phyloP scores from a whole-genome alignment of 2,888 invertebrate species.

The Barypeithes pellucidus region DNA sequence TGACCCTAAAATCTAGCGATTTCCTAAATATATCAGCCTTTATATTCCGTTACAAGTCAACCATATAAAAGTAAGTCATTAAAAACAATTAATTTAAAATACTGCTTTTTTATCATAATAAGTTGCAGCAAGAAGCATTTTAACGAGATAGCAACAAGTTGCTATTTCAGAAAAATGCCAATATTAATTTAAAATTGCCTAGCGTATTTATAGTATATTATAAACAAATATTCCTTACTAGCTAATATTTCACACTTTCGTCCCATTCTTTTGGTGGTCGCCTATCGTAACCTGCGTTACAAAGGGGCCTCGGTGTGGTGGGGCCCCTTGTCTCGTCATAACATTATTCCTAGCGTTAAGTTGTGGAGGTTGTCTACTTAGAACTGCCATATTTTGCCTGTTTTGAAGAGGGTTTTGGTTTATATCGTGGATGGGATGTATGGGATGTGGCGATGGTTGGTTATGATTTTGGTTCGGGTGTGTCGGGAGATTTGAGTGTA shows the following conservation, averaged over 20 bases:
- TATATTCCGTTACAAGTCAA: conserved; percentile 5
- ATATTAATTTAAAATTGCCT: conserved; percentile 24
- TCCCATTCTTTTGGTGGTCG: conserved; percentile 70
- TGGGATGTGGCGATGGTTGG: conserved; percentile 21
- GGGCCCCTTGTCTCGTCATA: conserved; percentile 50
- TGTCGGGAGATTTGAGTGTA: conserved; percentile 17
- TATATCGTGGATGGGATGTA: conserved; percentile 44
- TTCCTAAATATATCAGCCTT: conserved; percentile 26
- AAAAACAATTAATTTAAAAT: not conserved
- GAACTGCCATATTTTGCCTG: conserved; percentile 24
- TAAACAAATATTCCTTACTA: conserved; percentile 2
- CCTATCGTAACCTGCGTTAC: conserved; percentile 78
- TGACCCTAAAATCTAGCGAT: not conserved
- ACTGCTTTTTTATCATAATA: conserved; percentile 4
- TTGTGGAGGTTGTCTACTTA: conserved; percentile 47
- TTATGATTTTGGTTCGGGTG: conserved; percentile 24
- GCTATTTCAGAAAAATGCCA: not conserved
- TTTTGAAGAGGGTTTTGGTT: conserved; percentile 43
- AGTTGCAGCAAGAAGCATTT: not conserved
- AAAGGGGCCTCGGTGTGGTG: conserved; percentile 71
- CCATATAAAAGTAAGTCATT: not conserved
- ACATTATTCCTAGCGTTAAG: conserved; percentile 47
- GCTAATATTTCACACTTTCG: conserved; percentile 65
- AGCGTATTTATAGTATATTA: conserved; percentile 4
- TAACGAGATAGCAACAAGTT: not conserved